These are phyloP conservation scores for Dendrolimus punctatus DNA, from an alignment of 1,140 invertebrate species.

Conservation along the genomic window DNA sequence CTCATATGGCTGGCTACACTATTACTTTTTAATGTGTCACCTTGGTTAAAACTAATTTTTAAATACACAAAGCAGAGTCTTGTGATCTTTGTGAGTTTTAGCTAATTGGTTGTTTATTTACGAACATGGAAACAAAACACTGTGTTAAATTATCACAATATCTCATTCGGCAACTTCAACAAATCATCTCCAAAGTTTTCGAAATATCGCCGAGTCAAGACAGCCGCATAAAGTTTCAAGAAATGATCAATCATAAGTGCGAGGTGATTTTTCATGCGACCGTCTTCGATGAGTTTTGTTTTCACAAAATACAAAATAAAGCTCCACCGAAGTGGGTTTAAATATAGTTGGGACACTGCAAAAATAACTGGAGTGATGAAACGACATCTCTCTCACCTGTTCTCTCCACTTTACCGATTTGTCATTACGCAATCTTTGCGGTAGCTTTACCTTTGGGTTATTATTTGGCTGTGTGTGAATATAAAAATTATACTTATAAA, in stretches of 20 bases:
- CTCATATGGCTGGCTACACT: no score
- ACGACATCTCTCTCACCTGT: slow-evolving; percentile 42
- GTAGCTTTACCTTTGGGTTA: slow-evolving; percentile 2
- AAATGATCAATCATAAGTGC: slow-evolving; percentile 65
- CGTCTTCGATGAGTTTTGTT: slow-evolving; percentile 38
- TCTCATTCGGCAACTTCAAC: slow-evolving; percentile 45
- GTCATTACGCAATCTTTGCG: slow-evolving; percentile 16
- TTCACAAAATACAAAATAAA: slow-evolving; percentile 52
- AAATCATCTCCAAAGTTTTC: slow-evolving; percentile 57
- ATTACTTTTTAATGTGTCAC: no score
- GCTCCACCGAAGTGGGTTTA: slow-evolving; percentile 26
- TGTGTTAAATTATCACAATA: slow-evolving; percentile 40
- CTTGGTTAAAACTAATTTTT: no score
- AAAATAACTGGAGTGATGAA: slow-evolving; percentile 46
- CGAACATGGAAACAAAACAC: slow-evolving; percentile 26
- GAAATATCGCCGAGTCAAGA: slow-evolving; percentile 27
- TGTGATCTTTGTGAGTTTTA: not conserved
- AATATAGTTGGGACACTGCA: slow-evolving; percentile 36
- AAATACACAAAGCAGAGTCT: no score
- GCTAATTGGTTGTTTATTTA: slow-evolving; percentile 24
- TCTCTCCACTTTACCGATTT: slow-evolving; percentile 19
- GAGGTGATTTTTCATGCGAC: slow-evolving; percentile 58
- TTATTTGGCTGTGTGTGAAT: not conserved
- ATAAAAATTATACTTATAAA: no score
- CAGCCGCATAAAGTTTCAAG: slow-evolving; percentile 38